Evolutionary conservation across 2,888 invertebrate species (phyloP), one percentile per base, ranked within the genome.

Genomic region (Ectemnius lituratus): DNA sequence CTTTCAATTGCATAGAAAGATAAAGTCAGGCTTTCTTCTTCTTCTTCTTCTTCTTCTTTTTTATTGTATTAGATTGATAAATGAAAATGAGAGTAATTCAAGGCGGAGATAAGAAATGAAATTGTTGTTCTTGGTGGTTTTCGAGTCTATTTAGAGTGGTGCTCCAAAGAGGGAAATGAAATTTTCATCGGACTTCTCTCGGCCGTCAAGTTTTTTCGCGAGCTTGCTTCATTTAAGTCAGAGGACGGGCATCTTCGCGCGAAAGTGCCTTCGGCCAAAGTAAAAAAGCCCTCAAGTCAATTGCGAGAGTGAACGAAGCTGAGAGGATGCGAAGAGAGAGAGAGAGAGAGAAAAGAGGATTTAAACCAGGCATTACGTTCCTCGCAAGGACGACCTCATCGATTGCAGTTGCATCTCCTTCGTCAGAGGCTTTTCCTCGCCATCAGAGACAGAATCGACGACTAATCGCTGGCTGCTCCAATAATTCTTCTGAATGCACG

Each of bases 151-250:
- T 37, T 6, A 37, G 37, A 8, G 37, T 37, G 37, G 5, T 8
- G 5, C 1, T 37, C 37, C 37, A 11, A 52, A 52, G 52, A 52
- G 52, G 61, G 11, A 16, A 62, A 62, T 62, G 37, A 45, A 62
- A 62, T 62, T 62, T 46, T 45, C 61, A 45, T 61, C 37, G n/a
- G 16, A 8, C 11, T 27, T 13, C 16, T n/a, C 8, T 18, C 28
- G 27, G 13, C 23, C 11, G 52, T 14, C 14, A 60, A 60, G 45
- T 62, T 62, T 62, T 62, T 45, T 62, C 18, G 18, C 18, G 46
- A 62, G 61, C 46, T 62, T 46, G 18, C 8, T 6, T 62, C 37
- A 62, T 62, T 18, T 18, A 13, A 62, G 37, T 5, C 11, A 11
- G 61, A 62, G 20, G 46, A n/a, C 46, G 61, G 8, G 46, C 23